These are phyloP conservation scores for Listronotus oregonensis DNA, from an alignment of 1,140 invertebrate genomes.

Conservation along the genomic window DNA sequence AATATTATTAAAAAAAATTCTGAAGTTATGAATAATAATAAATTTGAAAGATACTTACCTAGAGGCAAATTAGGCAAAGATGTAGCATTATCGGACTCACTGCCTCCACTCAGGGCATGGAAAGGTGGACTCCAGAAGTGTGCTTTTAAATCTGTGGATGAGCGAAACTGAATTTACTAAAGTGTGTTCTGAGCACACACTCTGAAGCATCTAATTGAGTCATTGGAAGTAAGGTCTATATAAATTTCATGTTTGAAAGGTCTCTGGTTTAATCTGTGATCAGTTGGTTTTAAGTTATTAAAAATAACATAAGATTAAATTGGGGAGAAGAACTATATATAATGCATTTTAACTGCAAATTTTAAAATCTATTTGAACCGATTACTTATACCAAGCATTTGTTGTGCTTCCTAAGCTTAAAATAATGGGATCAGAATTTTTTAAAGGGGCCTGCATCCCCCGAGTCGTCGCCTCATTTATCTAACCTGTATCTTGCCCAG, in stretches of 20 bases:
- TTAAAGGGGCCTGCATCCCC: background rate
- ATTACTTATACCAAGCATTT: background rate
- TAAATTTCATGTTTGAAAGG: slow-evolving; percentile 11
- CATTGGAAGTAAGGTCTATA: slow-evolving; percentile 46
- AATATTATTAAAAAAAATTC: too few species aligned
- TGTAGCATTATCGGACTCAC: slow-evolving; percentile 35
- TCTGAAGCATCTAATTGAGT: slow-evolving; percentile 49
- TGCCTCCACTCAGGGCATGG: slow-evolving; percentile 41
- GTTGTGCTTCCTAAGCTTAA: background rate
- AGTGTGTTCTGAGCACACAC: slow-evolving; percentile 49
- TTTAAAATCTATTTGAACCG: too few species aligned
- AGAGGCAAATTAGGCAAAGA: slow-evolving; percentile 19
- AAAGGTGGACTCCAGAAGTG: slow-evolving; percentile 45
- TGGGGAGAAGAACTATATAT: too few species aligned
- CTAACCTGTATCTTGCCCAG: slow-evolving; percentile 34
- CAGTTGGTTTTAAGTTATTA: too few species aligned
- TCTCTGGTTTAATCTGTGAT: too few species aligned
- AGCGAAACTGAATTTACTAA: slow-evolving; percentile 45
- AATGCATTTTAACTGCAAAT: too few species aligned
- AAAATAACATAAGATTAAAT: too few species aligned
- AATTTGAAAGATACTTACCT: too few species aligned
- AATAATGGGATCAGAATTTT: slow-evolving; percentile 1
- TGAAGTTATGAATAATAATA: too few species aligned
- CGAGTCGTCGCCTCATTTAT: too few species aligned
- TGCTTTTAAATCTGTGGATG: slow-evolving; percentile 50